phyloP scores from a whole-genome alignment of 2,888 invertebrate species.

The Altica lythri region DNA sequence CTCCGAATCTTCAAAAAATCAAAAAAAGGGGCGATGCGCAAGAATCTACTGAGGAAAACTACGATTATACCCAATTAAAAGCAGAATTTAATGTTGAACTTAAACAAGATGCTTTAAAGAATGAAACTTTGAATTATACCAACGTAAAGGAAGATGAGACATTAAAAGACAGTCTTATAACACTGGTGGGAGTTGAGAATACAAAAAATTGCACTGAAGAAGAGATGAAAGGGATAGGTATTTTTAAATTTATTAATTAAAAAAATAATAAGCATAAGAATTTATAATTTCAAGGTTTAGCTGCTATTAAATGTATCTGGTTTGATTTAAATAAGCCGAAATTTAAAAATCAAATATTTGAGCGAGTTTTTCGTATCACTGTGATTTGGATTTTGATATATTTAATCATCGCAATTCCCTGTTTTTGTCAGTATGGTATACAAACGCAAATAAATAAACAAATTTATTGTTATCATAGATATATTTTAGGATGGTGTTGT shows the following conservation, averaged over 20 bases:
- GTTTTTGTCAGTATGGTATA: conserved; percentile 62
- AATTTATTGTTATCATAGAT: too few relatives aligned
- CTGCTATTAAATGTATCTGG: conserved; percentile 54
- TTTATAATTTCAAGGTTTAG: conserved; percentile 29
- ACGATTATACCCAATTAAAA: conserved; percentile 42
- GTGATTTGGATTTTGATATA: conserved; percentile 58
- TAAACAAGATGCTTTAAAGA: conserved; percentile 46
- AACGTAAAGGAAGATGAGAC: conserved; percentile 55
- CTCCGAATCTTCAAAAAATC: conserved; percentile 15
- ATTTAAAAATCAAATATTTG: conserved; percentile 38
- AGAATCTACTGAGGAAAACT: conserved; percentile 35
- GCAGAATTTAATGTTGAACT: conserved; percentile 59
- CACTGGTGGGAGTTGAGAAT: conserved; percentile 49
- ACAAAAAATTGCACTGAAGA: conserved; percentile 59
- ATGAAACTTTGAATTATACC: conserved; percentile 56
- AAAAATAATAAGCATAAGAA: conserved; percentile 19
- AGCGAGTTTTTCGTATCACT: conserved; percentile 50
- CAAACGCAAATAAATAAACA: too few relatives aligned
- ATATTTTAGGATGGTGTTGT: conserved; percentile 65
- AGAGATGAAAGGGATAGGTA: conserved; percentile 57
- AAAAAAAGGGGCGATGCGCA: conserved; percentile 27
- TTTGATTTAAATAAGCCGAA: conserved; percentile 50
- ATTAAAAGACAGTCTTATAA: conserved; percentile 51
- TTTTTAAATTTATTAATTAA: conserved; percentile 7
- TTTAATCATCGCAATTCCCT: conserved; percentile 56